Percentiles rank a stretch among this genome's conserved stretches.
phyloP scores from a whole-genome alignment of 2,113 vertebrate species.

The Cyanoramphus novaezelandiae region DNA sequence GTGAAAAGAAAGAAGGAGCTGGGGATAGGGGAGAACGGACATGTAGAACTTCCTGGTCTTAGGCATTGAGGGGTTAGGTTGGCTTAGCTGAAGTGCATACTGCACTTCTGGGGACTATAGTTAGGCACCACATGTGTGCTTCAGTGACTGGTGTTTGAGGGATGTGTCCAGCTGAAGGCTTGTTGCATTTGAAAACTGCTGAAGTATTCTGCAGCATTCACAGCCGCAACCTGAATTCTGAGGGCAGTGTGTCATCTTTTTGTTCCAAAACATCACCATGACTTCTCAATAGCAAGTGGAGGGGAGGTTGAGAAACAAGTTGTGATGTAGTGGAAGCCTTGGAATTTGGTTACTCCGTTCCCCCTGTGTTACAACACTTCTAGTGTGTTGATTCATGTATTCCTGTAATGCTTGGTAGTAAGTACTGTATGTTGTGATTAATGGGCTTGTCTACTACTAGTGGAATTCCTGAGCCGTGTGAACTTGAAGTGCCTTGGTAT shows the following conservation, averaged over 20 bases:
- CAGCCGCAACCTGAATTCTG: not conserved
- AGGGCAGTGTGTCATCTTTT: not conserved
- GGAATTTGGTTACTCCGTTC: not conserved
- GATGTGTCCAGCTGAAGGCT: not conserved
- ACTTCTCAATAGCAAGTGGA: not conserved
- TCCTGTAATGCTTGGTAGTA: not conserved
- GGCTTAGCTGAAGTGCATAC: rapidly evolving
- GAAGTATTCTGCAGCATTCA: not conserved
- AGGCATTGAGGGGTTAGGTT: not conserved
- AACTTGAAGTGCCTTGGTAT: not conserved
- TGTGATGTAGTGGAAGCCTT: not conserved
- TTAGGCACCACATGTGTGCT: not conserved
- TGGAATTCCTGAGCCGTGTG: not conserved
- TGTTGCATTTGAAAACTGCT: not conserved
- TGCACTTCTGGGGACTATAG: rapidly evolving
- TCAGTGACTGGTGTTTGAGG: not conserved
- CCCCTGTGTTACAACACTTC: rapidly evolving
- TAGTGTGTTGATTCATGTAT: not conserved
- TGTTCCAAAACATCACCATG: not conserved
- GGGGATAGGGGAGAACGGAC: not conserved
- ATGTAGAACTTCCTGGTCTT: rapidly evolving
- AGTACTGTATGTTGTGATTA: not conserved
- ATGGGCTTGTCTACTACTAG: not conserved
- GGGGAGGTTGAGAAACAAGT: not conserved
- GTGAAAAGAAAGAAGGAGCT: not conserved